Conservation (phyloP, 2,797 vertebrate species). For the Micromesistius poutassou region DNA sequence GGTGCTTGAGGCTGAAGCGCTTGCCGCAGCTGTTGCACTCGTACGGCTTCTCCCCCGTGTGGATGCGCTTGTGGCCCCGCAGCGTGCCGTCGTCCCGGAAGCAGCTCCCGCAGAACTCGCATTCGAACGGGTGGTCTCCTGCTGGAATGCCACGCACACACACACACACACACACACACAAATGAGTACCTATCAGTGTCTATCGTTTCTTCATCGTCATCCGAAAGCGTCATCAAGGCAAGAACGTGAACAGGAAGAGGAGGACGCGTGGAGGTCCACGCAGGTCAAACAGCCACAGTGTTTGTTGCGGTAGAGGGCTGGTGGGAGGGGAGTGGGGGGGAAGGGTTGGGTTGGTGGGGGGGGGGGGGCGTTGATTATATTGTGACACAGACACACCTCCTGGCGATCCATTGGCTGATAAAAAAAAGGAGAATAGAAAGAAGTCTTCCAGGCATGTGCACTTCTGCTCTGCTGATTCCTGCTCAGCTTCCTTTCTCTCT, state of each 20-base stretch:
- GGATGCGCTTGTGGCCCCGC: conserved; percentile 97
- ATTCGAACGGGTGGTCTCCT: conserved; percentile 98
- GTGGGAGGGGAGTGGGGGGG: conserved; percentile 12
- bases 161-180: conserved; percentile 22
- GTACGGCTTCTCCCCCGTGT: conserved; percentile 97
- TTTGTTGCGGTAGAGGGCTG: not conserved
- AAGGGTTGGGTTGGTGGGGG: conserved; percentile 30
- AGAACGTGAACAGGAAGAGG: not conserved
- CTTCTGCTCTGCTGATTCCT: not conserved
- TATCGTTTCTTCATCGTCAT: too few species aligned
- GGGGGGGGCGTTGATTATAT: conserved; percentile 57
- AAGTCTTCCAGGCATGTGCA: not conserved
- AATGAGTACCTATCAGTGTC: too few species aligned
- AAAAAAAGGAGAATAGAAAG: not conserved
- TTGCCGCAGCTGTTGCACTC: conserved; percentile 98
- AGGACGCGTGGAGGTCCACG: not conserved
- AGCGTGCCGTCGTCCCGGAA: conserved; percentile 97
- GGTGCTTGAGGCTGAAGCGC: conserved; percentile 98
- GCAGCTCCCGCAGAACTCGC: conserved; percentile 98
- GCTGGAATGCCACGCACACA: conserved; percentile 42
- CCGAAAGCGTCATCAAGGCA: too few species aligned
- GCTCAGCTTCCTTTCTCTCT: not conserved
- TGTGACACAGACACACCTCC: conserved; percentile 53
- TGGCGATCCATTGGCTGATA: not conserved
- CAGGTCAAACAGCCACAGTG: too few species aligned